These are phyloP conservation scores for Scaptomyza flava DNA, from an alignment of 2,888 invertebrate species.

Conservation along the genomic window DNA sequence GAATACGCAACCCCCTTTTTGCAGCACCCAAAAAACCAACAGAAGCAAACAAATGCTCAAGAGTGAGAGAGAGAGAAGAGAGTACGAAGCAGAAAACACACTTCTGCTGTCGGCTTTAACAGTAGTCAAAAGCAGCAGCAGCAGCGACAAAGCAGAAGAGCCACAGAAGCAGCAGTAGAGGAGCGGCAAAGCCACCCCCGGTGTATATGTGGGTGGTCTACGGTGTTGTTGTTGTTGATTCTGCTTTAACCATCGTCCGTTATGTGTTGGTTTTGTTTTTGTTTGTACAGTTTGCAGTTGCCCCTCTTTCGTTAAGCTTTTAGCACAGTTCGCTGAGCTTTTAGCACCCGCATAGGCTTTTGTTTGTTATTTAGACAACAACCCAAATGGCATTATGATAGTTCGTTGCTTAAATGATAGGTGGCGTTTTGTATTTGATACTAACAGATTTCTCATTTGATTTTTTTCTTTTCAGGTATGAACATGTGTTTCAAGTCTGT, in stretches of 20 bases:
- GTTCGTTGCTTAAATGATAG: background rate
- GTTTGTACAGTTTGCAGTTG: constrained; percentile 22
- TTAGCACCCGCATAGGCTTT: constrained; percentile 20
- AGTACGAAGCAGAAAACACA: constrained; percentile 15
- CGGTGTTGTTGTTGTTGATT: constrained; percentile 12
- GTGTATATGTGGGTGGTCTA: constrained; percentile 35
- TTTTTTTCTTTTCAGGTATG: constrained; percentile 48
- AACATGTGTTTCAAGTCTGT: background rate
- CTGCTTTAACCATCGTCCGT: constrained; percentile 29
- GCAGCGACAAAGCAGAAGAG: constrained; percentile 16
- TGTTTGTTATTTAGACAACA: constrained; percentile 30
- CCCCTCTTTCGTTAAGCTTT: constrained; percentile 37
- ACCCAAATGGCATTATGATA: constrained; percentile 2
- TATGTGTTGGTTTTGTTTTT: constrained; percentile 8
- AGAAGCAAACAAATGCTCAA: constrained; percentile 45
- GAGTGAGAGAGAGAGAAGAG: constrained; percentile 16
- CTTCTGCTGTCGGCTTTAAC: constrained; percentile 37
- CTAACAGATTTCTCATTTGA: background rate
- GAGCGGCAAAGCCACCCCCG: constrained; percentile 53
- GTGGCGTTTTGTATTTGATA: constrained; percentile 22
- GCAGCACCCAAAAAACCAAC: constrained; percentile 41
- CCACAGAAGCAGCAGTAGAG: constrained; percentile 14
- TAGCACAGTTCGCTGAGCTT: constrained; percentile 28
- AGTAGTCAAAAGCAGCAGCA: constrained; percentile 22
- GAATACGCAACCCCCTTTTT: constrained; percentile 40